phyloP scores from a whole-genome alignment of 2,888 invertebrate species.

The Caenorhabditis sinica region DNA sequence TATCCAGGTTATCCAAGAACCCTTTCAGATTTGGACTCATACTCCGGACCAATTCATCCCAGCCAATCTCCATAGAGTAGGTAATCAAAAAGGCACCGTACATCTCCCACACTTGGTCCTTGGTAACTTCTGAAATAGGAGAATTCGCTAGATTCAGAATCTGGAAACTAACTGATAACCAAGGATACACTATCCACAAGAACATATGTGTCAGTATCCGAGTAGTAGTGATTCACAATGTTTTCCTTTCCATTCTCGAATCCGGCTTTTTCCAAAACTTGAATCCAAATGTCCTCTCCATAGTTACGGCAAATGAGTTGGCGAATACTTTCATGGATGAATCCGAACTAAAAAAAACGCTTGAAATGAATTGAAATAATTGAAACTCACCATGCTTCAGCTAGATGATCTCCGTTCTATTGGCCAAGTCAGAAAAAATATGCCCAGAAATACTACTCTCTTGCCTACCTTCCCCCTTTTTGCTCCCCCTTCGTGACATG shows the following conservation, averaged over 20 bases:
- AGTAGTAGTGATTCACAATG: conserved; percentile 79
- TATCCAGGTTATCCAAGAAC: conserved; percentile 96
- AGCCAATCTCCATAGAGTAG: conserved; percentile 81
- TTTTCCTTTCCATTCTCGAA: conserved; percentile 80
- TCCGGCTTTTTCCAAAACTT: conserved; percentile 75
- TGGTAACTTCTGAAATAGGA: conserved; percentile 70
- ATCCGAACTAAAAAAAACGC: conserved; percentile 76
- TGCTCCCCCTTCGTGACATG: conserved; percentile 24
- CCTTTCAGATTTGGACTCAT: conserved; percentile 86
- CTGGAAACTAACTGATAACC: conserved; percentile 48
- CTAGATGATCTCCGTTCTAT: neutral
- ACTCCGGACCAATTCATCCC: conserved; percentile 79
- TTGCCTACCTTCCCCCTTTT: neutral
- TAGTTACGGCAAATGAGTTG: conserved; percentile 77
- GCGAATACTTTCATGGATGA: conserved; percentile 81
- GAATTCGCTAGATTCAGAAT: neutral
- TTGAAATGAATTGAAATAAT: neutral
- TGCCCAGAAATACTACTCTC: neutral
- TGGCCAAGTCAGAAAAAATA: neutral
- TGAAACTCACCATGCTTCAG: neutral
- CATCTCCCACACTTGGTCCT: conserved; percentile 80
- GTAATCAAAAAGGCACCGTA: conserved; percentile 80
- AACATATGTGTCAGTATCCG: conserved; percentile 77
- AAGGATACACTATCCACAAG: conserved; percentile 75
- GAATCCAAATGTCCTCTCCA: conserved; percentile 78